Evolutionary conservation across 1,140 invertebrate species (phyloP).

Genomic region (Limonius californicus): DNA sequence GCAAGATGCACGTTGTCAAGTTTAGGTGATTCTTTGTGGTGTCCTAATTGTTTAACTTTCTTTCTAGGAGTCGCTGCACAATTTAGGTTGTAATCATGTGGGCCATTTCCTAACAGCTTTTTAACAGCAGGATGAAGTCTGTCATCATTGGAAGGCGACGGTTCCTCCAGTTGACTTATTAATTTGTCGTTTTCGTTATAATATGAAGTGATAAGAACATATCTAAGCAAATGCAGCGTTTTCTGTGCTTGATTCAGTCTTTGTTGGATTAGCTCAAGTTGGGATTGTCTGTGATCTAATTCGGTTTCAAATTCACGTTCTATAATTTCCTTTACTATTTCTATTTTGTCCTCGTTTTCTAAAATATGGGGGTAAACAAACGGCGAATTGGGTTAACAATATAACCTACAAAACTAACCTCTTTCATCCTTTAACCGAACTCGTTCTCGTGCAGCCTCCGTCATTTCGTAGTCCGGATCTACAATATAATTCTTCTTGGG

Average conservation of each 20-base stretch:
- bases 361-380: constrained; percentile 18
- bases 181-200: constrained; percentile 57
- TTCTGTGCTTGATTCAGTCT: constrained; percentile 59
- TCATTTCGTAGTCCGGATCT: constrained; percentile 42
- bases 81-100: constrained; percentile 39
- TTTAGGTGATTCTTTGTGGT: too few species aligned
- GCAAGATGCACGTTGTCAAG: too few species aligned
- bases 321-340: constrained; percentile 35
- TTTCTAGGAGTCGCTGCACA: neutral
- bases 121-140: constrained; percentile 71
- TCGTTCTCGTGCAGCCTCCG: constrained; percentile 29
- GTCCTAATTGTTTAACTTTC: neutral
- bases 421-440: constrained; percentile 35
- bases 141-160: constrained; percentile 44
- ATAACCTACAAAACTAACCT: constrained; percentile 29
- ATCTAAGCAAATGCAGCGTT: constrained; percentile 67
- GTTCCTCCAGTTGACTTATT: constrained; percentile 43
- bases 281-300: constrained; percentile 36
- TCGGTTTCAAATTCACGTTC: constrained; percentile 41
- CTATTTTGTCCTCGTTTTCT: constrained; percentile 35
- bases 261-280: constrained; percentile 53
- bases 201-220: constrained; percentile 63
- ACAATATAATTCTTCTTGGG: neutral
- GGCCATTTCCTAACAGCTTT: constrained; percentile 59
- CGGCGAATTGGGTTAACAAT: neutral